Conservation (phyloP, 1,140 invertebrate genomes). For the Aphelenchoides fujianensis region DNA sequence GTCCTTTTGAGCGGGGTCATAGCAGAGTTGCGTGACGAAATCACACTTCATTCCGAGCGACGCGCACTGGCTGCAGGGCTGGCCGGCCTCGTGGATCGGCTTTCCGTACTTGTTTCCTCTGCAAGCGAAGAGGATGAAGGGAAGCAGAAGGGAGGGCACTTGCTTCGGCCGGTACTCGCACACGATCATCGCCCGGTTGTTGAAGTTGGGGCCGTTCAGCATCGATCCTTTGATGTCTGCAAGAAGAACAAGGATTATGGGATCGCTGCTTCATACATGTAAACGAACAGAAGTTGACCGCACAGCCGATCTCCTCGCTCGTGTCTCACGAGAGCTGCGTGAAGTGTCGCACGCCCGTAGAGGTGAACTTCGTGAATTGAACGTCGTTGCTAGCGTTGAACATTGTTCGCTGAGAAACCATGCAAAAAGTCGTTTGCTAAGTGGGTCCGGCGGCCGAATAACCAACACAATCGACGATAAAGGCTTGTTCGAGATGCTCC, state of each 20-base stretch:
- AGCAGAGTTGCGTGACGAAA: background rate
- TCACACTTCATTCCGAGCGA: background rate
- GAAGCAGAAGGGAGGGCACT: background rate
- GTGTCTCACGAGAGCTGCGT: background rate
- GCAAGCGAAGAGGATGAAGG: background rate
- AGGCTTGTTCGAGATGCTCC: too few relatives aligned
- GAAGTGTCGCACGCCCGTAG: background rate
- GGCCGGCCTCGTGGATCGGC: background rate
- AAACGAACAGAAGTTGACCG: slow-evolving; percentile 6
- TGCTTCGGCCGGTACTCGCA: slow-evolving; percentile 7
- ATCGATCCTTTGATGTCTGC: background rate
- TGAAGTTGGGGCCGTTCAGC: background rate
- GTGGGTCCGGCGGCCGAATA: too few relatives aligned
- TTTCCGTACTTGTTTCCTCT: slow-evolving; percentile 12
- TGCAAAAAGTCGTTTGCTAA: too few relatives aligned
- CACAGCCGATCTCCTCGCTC: slow-evolving; percentile 7
- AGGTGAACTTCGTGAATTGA: background rate
- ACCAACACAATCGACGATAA: too few relatives aligned
- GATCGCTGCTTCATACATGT: background rate
- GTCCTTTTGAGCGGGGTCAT: background rate
- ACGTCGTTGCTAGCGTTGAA: too few relatives aligned
- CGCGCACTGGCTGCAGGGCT: slow-evolving; percentile 2
- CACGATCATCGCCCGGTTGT: background rate
- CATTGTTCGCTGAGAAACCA: too few relatives aligned
- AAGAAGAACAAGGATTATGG: background rate